Evolutionary conservation across 1,140 invertebrate species (phyloP).

Genomic region (Berghia stephanieae): DNA sequence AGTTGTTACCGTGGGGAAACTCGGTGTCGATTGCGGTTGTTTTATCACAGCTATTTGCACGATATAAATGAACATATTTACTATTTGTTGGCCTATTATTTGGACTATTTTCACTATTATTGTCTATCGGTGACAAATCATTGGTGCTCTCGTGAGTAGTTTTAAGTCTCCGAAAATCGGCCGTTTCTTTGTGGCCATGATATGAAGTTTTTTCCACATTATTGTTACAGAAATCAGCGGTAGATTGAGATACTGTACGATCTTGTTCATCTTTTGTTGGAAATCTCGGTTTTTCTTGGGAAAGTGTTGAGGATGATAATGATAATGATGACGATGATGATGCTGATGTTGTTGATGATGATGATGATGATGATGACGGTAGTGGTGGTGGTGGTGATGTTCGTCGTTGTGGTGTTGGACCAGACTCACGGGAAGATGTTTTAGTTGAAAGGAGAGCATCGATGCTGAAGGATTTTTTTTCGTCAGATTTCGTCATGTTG

Average conservation of each 20-base stretch:
- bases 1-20: neutral
- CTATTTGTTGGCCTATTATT: too few relatives aligned
- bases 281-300: neutral
- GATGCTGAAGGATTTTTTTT: slow-evolving; percentile 55
- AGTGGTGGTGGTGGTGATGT: too few relatives aligned
- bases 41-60: too few relatives aligned
- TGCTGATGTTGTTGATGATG: slow-evolving; percentile 8
- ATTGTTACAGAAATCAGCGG: neutral
- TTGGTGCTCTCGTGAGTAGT: too few relatives aligned
- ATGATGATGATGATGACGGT: slow-evolving; percentile 8
- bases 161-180: too few relatives aligned
- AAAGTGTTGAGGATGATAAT: neutral
- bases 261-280: neutral
- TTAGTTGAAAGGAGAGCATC: slow-evolving; percentile 55
- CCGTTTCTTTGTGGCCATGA: too few relatives aligned
- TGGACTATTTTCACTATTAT: too few relatives aligned
- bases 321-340: neutral
- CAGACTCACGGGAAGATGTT: slow-evolving; percentile 27
- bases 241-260: neutral
- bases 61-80: too few relatives aligned
- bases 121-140: too few relatives aligned
- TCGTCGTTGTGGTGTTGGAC: too few relatives aligned
- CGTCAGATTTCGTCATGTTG: slow-evolving; percentile 36
- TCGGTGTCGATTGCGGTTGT: too few relatives aligned
- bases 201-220: neutral